These are phyloP conservation scores for Cerceris rybyensis DNA, from an alignment of 2,888 invertebrate genomes.

Conservation along the genomic window DNA sequence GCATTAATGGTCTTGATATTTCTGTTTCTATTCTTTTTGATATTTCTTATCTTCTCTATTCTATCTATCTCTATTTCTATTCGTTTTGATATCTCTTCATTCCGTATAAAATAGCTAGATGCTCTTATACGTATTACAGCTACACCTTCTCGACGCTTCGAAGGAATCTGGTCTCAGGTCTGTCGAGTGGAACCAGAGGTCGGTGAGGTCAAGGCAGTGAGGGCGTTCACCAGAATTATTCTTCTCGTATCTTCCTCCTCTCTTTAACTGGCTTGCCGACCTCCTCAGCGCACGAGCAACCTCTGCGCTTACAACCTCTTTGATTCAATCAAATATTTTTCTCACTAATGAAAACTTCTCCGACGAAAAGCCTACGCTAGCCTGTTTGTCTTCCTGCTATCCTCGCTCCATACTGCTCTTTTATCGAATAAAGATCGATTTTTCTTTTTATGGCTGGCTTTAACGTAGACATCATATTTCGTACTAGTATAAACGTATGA, in stretches of 20 bases:
- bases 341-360: constrained; percentile 42
- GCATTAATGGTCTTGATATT: too few relatives aligned
- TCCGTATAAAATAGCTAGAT: constrained; percentile 33
- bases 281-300: constrained; percentile 26
- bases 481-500: too few relatives aligned
- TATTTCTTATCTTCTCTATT: too few relatives aligned
- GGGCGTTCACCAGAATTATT: constrained; percentile 74
- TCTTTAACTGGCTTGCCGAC: constrained; percentile 49
- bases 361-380: constrained; percentile 14
- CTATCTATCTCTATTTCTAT: background rate
- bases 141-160: constrained; percentile 41
- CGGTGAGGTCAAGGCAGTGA: constrained; percentile 72
- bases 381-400: constrained; percentile 27
- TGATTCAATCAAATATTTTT: constrained; percentile 54
- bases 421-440: constrained; percentile 1
- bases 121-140: constrained; percentile 19
- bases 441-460: too few relatives aligned
- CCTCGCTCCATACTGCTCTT: constrained; percentile 1
- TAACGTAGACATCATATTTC: too few relatives aligned
- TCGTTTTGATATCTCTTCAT: background rate
- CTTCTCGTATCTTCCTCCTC: constrained; percentile 63
- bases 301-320: constrained; percentile 40
- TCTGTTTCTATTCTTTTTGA: too few relatives aligned
- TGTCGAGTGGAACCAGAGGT: constrained; percentile 67
- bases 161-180: constrained; percentile 70